These are phyloP conservation scores for Drosophila repletoides DNA, from an alignment of 1,140 invertebrate species.

Conservation along the genomic window DNA sequence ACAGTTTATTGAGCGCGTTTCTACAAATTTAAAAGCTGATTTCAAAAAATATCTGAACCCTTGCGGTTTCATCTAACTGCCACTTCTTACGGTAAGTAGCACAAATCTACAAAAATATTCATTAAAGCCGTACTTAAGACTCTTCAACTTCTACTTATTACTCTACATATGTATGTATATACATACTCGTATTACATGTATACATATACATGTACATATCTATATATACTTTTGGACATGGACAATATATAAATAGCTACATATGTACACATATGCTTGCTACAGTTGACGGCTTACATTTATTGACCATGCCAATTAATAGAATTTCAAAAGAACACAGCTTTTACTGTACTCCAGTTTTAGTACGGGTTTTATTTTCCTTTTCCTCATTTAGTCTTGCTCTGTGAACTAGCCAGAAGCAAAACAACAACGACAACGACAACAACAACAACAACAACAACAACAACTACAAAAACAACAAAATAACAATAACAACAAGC, in stretches of 20 bases:
- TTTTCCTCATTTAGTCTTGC: slow-evolving; percentile 35
- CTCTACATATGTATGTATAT: neutral
- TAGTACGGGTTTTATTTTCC: slow-evolving; percentile 47
- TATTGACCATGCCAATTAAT: slow-evolving; percentile 60
- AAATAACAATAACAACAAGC: slow-evolving; percentile 15
- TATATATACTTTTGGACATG: neutral
- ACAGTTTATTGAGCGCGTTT: neutral
- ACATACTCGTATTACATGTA: no score
- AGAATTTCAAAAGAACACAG: slow-evolving; percentile 58
- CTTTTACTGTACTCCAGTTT: slow-evolving; percentile 61
- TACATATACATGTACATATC: neutral
- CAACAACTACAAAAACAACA: neutral
- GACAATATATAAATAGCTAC: neutral
- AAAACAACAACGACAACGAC: slow-evolving; percentile 12
- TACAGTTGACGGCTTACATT: slow-evolving; percentile 47
- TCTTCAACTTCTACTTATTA: neutral
- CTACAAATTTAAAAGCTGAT: slow-evolving; percentile 3
- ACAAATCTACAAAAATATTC: slow-evolving; percentile 1
- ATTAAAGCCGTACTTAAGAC: neutral
- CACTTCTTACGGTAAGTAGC: neutral
- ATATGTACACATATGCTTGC: slow-evolving; percentile 14
- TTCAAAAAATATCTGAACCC: neutral
- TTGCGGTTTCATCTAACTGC: neutral
- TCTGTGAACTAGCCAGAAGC: slow-evolving; percentile 43
- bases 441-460: slow-evolving; percentile 15